Conservation (phyloP, 2,888 invertebrate genomes). For the Mamestra brassicae region DNA sequence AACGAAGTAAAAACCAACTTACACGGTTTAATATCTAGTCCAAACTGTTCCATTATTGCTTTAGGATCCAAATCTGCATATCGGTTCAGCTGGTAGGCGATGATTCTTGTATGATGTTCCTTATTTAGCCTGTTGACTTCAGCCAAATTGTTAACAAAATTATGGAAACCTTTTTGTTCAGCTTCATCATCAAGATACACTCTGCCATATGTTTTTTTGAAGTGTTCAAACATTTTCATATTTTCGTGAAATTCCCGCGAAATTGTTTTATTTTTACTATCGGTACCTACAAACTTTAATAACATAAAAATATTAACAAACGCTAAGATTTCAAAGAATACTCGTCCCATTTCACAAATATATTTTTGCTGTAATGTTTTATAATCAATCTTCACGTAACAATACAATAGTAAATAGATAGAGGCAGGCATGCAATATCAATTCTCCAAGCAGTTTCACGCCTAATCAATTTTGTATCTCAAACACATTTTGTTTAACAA, state of each 20-base stretch:
- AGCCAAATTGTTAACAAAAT: slow-evolving; percentile 76
- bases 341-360: slow-evolving; percentile 20
- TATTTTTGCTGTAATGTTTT: not conserved
- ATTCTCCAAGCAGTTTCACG: slow-evolving; percentile 1
- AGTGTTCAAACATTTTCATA: slow-evolving; percentile 70
- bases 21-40: slow-evolving; percentile 75
- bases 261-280: no score
- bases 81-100: slow-evolving; percentile 75
- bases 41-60: slow-evolving; percentile 73
- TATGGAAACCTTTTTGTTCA: slow-evolving; percentile 68
- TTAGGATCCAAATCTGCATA: slow-evolving; percentile 75
- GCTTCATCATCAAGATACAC: slow-evolving; percentile 66
- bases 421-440: not conserved
- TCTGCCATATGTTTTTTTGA: slow-evolving; percentile 74
- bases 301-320: slow-evolving; percentile 12
- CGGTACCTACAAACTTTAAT: not conserved
- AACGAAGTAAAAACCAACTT: slow-evolving; percentile 61
- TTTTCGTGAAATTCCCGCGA: not conserved
- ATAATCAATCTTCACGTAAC: not conserved
- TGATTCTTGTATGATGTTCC: slow-evolving; percentile 56
- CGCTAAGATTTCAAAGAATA: not conserved
- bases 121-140: slow-evolving; percentile 72
- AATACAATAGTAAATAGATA: not conserved
- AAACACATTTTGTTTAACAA: not conserved
- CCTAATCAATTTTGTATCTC: slow-evolving; percentile 21